Conservation (phyloP, 2,797 vertebrate species). For the Benthosema pterotum region DNA sequence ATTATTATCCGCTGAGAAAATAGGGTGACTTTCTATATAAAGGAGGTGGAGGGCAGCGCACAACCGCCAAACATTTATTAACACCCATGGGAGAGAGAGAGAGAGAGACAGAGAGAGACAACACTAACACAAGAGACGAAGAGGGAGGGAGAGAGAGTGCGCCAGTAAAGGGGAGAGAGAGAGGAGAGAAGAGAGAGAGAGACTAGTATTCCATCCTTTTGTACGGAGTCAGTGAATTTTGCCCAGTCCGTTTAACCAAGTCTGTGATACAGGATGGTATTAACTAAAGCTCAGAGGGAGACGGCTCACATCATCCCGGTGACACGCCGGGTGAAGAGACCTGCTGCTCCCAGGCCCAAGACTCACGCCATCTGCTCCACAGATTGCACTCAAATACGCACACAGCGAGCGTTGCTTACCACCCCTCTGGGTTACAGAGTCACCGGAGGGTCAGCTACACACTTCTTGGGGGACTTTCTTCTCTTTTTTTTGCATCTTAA, state of each 20-base stretch:
- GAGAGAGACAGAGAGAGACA: constrained; percentile 14
- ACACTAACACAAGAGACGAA: constrained; percentile 1
- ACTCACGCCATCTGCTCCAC: constrained; percentile 93
- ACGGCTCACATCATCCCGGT: constrained; percentile 69
- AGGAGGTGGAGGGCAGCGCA: constrained; percentile 19
- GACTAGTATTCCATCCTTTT: constrained; percentile 46
- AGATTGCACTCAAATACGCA: constrained; percentile 80
- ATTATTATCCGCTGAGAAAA: background rate
- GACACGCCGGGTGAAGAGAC: constrained; percentile 82
- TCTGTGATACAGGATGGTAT: constrained; percentile 74
- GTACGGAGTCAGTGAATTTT: constrained; percentile 56
- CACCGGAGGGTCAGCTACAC: constrained; percentile 86
- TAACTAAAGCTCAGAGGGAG: constrained; percentile 74
- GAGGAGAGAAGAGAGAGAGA: background rate
- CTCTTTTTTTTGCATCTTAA: constrained; percentile 31
- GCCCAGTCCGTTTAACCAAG: constrained; percentile 69
- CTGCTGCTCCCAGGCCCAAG: constrained; percentile 83
- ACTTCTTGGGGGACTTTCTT: constrained; percentile 78
- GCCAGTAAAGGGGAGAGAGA: constrained; percentile 14
- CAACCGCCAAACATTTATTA: constrained; percentile 32
- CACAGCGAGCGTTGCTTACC: constrained; percentile 82
- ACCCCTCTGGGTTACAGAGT: constrained; percentile 85
- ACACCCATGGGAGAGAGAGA: constrained; percentile 15
- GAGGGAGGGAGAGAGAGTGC: constrained; percentile 13
- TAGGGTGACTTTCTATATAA: background rate